These are phyloP conservation scores for Zygogramma bicolorata DNA, from an alignment of 2,888 invertebrate species.

Conservation along the genomic window DNA sequence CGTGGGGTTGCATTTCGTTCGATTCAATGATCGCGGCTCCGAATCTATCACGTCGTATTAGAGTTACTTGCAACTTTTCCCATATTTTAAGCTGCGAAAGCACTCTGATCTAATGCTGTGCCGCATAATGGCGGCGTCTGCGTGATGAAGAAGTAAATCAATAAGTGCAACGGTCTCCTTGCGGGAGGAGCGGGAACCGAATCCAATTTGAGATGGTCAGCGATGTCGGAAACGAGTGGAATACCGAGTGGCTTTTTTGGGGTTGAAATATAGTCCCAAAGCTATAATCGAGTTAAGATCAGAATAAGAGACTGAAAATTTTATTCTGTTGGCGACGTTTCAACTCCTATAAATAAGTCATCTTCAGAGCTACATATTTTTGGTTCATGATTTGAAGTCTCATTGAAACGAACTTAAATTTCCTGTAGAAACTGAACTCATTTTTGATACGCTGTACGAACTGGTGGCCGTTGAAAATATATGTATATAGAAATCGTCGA, in stretches of 20 bases:
- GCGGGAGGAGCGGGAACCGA: conserved; percentile 27
- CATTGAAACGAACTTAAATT: no score
- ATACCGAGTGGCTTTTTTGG: conserved; percentile 40
- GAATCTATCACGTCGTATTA: conserved; percentile 64
- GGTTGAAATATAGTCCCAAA: no score
- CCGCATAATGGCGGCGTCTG: conserved; percentile 53
- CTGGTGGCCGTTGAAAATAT: no score
- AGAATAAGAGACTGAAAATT: no score
- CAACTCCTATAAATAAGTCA: no score
- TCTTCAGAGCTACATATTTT: no score
- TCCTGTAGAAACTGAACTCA: no score
- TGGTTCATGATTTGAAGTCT: no score
- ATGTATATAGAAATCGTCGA: no score
- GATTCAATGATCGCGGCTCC: conserved; percentile 54
- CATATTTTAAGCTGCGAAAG: conserved; percentile 62
- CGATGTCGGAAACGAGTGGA: conserved; percentile 29
- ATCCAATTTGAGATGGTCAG: conserved; percentile 46
- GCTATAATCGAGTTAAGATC: no score
- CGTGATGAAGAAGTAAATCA: conserved; percentile 56
- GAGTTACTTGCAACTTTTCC: conserved; percentile 63
- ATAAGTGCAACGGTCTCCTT: conserved; percentile 51
- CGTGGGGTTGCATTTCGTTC: conserved; percentile 26
- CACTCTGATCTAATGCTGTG: conserved; percentile 56
- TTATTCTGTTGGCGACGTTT: no score
- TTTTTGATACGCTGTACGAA: no score